Conservation (phyloP, 2,888 invertebrate species). For the Ophion ellenae region DNA sequence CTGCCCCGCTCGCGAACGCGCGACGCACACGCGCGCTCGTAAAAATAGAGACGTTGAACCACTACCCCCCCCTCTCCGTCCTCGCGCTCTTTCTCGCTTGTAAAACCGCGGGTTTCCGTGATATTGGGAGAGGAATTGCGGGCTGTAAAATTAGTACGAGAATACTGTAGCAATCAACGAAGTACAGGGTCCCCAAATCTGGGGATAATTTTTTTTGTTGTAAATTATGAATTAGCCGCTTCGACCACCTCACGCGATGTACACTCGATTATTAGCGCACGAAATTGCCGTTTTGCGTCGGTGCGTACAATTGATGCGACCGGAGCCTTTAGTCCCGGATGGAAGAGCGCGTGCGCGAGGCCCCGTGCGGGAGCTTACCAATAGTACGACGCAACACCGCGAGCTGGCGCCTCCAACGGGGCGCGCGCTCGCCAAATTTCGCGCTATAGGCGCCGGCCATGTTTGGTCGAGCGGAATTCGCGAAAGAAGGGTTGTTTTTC, state of each 20-base stretch:
- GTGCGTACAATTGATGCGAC: no score
- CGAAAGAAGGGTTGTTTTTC: background rate
- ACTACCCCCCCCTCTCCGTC: background rate
- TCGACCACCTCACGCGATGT: no score
- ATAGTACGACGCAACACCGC: background rate
- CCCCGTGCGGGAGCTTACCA: background rate
- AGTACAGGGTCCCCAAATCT: no score
- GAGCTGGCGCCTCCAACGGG: background rate
- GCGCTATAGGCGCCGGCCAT: background rate
- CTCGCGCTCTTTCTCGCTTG: background rate
- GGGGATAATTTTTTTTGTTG: no score
- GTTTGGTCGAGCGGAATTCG: background rate
- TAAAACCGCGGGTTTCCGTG: background rate
- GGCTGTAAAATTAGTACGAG: no score
- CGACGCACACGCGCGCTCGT: constrained; percentile 35
- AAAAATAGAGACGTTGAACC: constrained; percentile 58
- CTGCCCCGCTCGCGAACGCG: constrained; percentile 14
- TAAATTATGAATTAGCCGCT: no score
- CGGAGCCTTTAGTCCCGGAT: background rate
- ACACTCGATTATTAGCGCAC: no score
- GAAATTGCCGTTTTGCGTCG: no score
- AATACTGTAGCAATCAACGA: no score
- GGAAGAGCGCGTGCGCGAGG: background rate
- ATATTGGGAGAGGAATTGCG: background rate
- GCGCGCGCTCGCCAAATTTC: background rate